These are phyloP conservation scores for Gallirallus australis DNA, from an alignment of 2,797 vertebrate species.

Conservation along the genomic window DNA sequence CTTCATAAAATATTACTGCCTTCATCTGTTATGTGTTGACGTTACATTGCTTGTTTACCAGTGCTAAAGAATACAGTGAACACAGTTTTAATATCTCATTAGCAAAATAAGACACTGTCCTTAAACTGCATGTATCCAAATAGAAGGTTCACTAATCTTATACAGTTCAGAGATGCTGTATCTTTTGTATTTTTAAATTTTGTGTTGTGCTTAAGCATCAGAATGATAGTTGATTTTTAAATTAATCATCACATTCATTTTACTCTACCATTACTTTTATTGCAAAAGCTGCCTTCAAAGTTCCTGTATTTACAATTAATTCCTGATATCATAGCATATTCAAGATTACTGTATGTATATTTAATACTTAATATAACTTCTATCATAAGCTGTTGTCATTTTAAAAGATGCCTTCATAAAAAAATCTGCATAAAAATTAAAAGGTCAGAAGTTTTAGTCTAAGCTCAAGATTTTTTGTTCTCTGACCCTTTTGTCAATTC, in stretches of 20 bases:
- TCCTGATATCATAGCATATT: background rate
- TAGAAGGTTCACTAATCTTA: background rate
- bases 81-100: background rate
- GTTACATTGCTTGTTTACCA: background rate
- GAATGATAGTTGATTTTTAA: background rate
- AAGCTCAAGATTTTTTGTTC: background rate
- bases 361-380: background rate
- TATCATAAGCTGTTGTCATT: background rate
- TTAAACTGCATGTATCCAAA: background rate
- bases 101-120: background rate
- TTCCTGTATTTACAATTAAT: background rate
- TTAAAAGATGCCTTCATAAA: background rate
- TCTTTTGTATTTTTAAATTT: background rate
- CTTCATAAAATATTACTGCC: background rate
- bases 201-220: background rate
- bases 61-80: background rate
- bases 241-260: background rate
- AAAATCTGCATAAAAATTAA: background rate
- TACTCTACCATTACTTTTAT: background rate
- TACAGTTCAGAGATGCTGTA: background rate
- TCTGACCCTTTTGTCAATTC: background rate
- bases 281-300: background rate
- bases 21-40: background rate
- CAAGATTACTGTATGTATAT: background rate
- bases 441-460: background rate